Evolutionary conservation across 1,140 invertebrate species (phyloP).

Genomic region (Eupristina koningsbergeri): DNA sequence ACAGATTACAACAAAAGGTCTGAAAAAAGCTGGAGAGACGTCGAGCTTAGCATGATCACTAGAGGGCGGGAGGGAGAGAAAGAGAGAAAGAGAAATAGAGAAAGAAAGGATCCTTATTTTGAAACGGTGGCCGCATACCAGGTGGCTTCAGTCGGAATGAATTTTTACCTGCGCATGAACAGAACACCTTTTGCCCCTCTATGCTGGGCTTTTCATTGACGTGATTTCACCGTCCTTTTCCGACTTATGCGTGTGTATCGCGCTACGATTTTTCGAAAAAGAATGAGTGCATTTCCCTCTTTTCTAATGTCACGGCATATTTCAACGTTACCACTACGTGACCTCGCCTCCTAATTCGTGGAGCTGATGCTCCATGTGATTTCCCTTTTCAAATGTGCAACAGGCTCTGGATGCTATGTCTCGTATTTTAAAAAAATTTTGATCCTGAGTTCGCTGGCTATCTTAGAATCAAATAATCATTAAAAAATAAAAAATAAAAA

Average conservation of each 20-base stretch:
- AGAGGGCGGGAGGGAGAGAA: neutral
- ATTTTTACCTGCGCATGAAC: neutral
- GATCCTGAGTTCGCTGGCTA: too few relatives aligned
- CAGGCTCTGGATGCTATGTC: too few relatives aligned
- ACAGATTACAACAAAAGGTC: neutral
- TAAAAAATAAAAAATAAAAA: too few relatives aligned
- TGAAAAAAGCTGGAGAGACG: neutral
- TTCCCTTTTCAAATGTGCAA: neutral
- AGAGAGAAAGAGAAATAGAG: slow-evolving; percentile 6
- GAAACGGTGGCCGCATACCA: slow-evolving; percentile 5
- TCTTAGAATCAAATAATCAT: too few relatives aligned
- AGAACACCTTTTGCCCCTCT: neutral
- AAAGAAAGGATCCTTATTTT: neutral
- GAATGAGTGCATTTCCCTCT: neutral
- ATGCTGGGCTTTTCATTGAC: neutral
- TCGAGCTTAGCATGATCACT: too few relatives aligned
- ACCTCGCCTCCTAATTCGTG: neutral
- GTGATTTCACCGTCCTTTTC: neutral
- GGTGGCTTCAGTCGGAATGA: neutral
- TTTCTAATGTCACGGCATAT: neutral
- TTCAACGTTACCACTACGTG: neutral
- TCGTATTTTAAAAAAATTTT: too few relatives aligned
- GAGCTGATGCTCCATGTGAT: neutral
- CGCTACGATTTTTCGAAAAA: neutral
- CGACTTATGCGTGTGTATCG: neutral